These are phyloP conservation scores for Dasyornis broadbenti DNA, from an alignment of 2,113 vertebrate species.

Conservation along the genomic window DNA sequence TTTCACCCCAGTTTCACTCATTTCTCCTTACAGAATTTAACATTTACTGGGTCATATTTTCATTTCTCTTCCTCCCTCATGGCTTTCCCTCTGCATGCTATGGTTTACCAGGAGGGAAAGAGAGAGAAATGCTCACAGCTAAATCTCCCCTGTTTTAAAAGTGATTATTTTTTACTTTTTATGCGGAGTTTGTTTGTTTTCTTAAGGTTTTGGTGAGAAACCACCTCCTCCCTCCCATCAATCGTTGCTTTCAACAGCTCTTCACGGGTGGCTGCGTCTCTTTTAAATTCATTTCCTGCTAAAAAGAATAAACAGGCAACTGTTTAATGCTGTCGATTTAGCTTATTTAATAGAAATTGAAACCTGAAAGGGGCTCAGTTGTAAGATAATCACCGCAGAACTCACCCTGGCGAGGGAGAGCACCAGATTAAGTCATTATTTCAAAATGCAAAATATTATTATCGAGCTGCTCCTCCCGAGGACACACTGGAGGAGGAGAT, in stretches of 20 bases:
- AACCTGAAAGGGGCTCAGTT: slow-evolving; percentile 43
- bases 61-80: background rate
- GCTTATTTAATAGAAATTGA: slow-evolving; percentile 67
- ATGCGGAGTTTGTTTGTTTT: slow-evolving; percentile 47
- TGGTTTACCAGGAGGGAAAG: background rate
- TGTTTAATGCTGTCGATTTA: slow-evolving; percentile 65
- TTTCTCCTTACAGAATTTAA: background rate
- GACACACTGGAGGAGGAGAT: background rate
- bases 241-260: slow-evolving; percentile 68
- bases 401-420: background rate
- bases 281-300: slow-evolving; percentile 77
- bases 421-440: background rate
- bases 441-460: background rate
- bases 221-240: slow-evolving; percentile 59
- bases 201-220: slow-evolving; percentile 70
- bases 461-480: background rate
- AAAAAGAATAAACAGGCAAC: slow-evolving; percentile 72
- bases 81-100: background rate
- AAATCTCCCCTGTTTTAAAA: background rate
- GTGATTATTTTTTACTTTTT: slow-evolving; percentile 36
- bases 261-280: slow-evolving; percentile 69
- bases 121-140: background rate
- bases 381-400: slow-evolving; percentile 29
- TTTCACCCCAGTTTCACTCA: background rate
- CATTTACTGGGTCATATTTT: background rate